Conservation (phyloP, 2,113 vertebrate genomes). For the Mugil cephalus region DNA sequence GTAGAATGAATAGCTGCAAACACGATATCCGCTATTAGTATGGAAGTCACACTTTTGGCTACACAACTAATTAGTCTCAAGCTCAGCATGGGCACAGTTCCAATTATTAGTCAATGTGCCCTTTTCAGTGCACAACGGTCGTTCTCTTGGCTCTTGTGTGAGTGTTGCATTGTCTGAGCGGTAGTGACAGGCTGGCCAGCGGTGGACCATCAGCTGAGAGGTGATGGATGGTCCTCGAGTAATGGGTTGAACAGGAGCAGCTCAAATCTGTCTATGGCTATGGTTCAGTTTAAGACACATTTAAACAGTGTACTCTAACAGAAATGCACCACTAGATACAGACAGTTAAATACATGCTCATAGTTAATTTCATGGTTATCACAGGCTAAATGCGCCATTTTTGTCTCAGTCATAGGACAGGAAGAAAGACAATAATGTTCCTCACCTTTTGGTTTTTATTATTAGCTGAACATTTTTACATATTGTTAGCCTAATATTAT, state of each 20-base stretch:
- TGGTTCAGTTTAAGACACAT: slow-evolving; percentile 16
- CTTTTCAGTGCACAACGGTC: slow-evolving; percentile 66
- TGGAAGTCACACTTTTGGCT: slow-evolving; percentile 70
- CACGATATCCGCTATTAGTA: slow-evolving; percentile 54
- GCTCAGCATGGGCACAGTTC: slow-evolving; percentile 57
- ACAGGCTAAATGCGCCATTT: too few relatives aligned
- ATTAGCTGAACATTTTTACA: too few relatives aligned
- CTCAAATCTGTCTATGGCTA: slow-evolving; percentile 46
- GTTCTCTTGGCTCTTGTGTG: slow-evolving; percentile 50
- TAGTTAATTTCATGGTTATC: too few relatives aligned
- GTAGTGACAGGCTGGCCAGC: slow-evolving; percentile 55
- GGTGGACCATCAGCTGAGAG: slow-evolving; percentile 54
- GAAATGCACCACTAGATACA: slow-evolving; percentile 9
- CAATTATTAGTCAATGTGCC: slow-evolving; percentile 71
- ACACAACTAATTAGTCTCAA: slow-evolving; percentile 67
- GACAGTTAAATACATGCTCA: not conserved
- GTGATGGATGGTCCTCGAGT: slow-evolving; percentile 69
- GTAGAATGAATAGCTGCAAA: slow-evolving; percentile 26
- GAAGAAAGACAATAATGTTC: too few relatives aligned
- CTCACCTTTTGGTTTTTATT: too few relatives aligned
- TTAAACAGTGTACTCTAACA: not conserved
- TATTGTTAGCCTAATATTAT: too few relatives aligned
- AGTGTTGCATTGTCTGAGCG: slow-evolving; percentile 53
- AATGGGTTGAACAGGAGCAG: slow-evolving; percentile 42
- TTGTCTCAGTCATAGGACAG: too few relatives aligned